Evolutionary conservation across 1,140 invertebrate genomes (phyloP), one percentile per base, ranked within the genome.

Genomic region (Brachionus manjavacas): DNA sequence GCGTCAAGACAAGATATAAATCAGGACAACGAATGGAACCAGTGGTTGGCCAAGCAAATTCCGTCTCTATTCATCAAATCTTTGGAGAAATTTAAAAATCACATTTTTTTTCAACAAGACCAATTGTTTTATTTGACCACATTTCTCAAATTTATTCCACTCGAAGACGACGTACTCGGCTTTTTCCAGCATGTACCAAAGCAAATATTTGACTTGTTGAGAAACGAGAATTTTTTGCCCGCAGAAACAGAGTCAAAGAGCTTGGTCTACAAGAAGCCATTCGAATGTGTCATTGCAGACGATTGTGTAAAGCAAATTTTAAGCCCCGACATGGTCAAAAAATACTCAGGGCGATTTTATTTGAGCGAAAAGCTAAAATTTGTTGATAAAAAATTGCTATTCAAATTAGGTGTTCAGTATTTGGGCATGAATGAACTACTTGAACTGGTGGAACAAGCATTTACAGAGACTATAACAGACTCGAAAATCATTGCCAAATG

Each of bases 41-140:
- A 84, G 60, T 84, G 83, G 83, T 14, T 84, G 14, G 23, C 25
- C 52, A 39, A 8, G 28, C 66, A 84, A 76, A 84, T 84, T 46
- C 68, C 81, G 16, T 9, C 3, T n/a, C 49, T 84, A 25, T 84
- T 70, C 46, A 12, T 52, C 20, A 60, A 84, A 25, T 20, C 81
- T 11, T 68, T 84, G 46, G 20, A 68, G 31, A 46, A 20, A n/a
- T 68, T 72, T 23, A 64, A 41, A 20, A 41, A 41, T 72, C 68
- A 72, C 43, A 0, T 9, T 16, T 72, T 16, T 72, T 72, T 72
- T 72, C 9, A 31, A 16, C 20, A 66, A 35, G 31, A 80, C 11
- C 8, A 9, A 31, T 35, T 60, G 7, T 31, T 43, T 35, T 60
- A 60, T 41, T 64, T 60, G 49, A 80, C n/a, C 12, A n/a, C 14